These are phyloP conservation scores for Cyclargus thomasi DNA, from an alignment of 1,140 invertebrate genomes.

Conservation along the genomic window DNA sequence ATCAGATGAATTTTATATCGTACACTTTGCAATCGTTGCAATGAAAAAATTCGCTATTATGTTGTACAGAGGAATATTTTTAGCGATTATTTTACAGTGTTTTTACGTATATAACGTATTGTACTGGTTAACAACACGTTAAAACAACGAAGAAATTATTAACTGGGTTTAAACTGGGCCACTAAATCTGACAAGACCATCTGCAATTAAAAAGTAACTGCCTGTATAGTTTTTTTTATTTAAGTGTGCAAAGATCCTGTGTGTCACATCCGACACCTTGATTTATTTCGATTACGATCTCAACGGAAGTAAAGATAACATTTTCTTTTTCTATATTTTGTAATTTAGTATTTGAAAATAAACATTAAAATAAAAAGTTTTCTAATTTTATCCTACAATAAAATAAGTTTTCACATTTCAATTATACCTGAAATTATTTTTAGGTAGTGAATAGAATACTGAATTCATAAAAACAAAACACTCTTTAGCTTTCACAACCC, in stretches of 20 bases:
- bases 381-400: too few species aligned
- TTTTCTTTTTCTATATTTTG: not conserved
- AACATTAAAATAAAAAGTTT: too few species aligned
- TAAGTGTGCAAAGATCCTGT: not conserved
- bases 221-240: not conserved
- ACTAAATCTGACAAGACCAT: not conserved
- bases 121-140: not conserved
- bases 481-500: not conserved
- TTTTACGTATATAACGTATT: too few species aligned
- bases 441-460: too few species aligned
- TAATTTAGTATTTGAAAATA: too few species aligned
- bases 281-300: not conserved
- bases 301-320: not conserved
- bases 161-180: not conserved
- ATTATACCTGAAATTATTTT: too few species aligned
- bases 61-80: not conserved
- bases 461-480: not conserved
- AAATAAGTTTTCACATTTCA: too few species aligned
- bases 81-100: not conserved
- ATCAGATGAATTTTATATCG: too few species aligned
- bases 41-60: too few species aligned
- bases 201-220: not conserved
- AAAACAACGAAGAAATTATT: not conserved
- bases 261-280: not conserved
- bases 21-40: too few species aligned